Conservation (phyloP, 2,113 vertebrate species). For the Pyrgilauda ruficollis region DNA sequence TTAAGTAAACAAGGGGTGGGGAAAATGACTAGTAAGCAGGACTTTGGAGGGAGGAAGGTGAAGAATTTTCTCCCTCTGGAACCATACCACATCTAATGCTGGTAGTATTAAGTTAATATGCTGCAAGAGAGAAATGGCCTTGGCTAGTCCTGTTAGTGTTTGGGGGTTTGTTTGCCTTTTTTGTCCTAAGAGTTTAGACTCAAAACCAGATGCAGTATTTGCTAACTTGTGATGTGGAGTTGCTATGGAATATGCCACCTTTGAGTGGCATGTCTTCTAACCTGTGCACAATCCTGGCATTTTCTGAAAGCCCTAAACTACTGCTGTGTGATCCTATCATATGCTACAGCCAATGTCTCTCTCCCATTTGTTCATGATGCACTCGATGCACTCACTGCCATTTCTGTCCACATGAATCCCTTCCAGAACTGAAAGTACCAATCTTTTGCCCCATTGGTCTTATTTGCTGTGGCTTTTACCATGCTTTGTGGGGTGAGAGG, state of each 20-base stretch:
- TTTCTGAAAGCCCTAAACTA: not conserved
- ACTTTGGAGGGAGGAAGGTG: not conserved
- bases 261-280: not conserved
- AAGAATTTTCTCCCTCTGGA: not conserved
- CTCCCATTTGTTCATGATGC: not conserved
- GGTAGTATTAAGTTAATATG: not conserved
- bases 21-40: not conserved
- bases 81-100: not conserved
- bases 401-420: not conserved
- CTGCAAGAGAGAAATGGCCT: not conserved
- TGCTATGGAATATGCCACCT: not conserved
- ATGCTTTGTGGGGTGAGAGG: not conserved
- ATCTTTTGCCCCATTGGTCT: not conserved
- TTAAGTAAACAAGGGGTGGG: constrained; percentile 19
- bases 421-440: not conserved
- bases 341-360: not conserved
- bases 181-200: not conserved
- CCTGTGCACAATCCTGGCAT: not conserved
- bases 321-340: not conserved
- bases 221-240: not conserved
- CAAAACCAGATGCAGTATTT: not conserved
- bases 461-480: not conserved
- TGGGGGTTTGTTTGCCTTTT: not conserved
- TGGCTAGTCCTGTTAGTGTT: not conserved
- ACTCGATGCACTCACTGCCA: not conserved